These are phyloP conservation scores for Aphidius colemani DNA, from an alignment of 2,888 invertebrate species.

Conservation along the genomic window DNA sequence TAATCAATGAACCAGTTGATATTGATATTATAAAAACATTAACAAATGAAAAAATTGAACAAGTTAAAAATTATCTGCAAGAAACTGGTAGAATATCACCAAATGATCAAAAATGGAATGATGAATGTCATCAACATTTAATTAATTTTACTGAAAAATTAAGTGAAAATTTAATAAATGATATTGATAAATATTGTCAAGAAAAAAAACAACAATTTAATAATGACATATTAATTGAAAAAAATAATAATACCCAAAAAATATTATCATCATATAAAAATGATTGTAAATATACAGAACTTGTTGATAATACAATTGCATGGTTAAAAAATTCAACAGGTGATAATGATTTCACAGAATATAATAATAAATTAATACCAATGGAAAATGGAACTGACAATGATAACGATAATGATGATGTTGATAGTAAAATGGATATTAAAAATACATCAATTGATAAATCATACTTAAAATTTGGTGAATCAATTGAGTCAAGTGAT, in stretches of 20 bases:
- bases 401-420: slow-evolving; percentile 45
- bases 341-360: slow-evolving; percentile 33
- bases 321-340: slow-evolving; percentile 37
- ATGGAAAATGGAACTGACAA: slow-evolving; percentile 44
- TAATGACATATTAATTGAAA: slow-evolving; percentile 21
- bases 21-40: slow-evolving; percentile 1
- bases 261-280: not conserved
- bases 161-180: slow-evolving; percentile 78
- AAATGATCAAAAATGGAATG: slow-evolving; percentile 63
- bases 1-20: not conserved
- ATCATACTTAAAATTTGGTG: slow-evolving; percentile 66
- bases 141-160: slow-evolving; percentile 66
- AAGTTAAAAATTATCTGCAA: slow-evolving; percentile 7
- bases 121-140: slow-evolving; percentile 72
- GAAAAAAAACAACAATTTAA: slow-evolving; percentile 52
- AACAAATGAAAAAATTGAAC: slow-evolving; percentile 9
- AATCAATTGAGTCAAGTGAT: slow-evolving; percentile 73
- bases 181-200: slow-evolving; percentile 67
- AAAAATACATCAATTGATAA: slow-evolving; percentile 20
- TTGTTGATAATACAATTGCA: slow-evolving; percentile 41
- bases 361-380: slow-evolving; percentile 44
- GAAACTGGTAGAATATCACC: slow-evolving; percentile 32
- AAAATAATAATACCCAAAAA: slow-evolving; percentile 14
- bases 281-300: slow-evolving; percentile 40
- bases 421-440: slow-evolving; percentile 33